Evolutionary conservation across 2,113 vertebrate genomes (phyloP).

Genomic region (Jaculus jaculus): DNA sequence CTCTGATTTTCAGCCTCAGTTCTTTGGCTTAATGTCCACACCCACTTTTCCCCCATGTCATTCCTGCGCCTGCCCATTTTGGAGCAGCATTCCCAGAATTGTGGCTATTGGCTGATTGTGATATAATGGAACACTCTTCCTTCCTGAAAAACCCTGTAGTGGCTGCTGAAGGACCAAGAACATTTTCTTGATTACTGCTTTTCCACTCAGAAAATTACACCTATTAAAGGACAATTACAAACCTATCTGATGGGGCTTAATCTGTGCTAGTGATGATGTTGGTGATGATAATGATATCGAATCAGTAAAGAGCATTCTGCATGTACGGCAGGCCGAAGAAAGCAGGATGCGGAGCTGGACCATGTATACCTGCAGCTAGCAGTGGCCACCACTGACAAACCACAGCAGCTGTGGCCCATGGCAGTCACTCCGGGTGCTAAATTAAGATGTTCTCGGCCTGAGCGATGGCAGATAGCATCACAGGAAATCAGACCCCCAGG

Average conservation of each 20-base stretch:
- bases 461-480: neutral
- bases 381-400: slow-evolving; percentile 17
- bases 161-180: neutral
- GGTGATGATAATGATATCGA: neutral
- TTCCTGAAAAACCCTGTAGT: neutral
- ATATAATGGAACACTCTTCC: neutral
- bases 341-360: neutral
- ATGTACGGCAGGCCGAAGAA: neutral
- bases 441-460: slow-evolving; percentile 57
- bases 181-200: slow-evolving; percentile 39
- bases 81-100: neutral
- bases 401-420: neutral
- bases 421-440: slow-evolving; percentile 48
- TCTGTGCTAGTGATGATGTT: neutral
- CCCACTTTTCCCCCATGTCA: neutral
- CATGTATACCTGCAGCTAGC: neutral
- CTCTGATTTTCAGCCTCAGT: neutral
- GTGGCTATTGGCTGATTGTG: neutral
- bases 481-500: slow-evolving; percentile 65
- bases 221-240: slow-evolving; percentile 37
- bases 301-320: neutral
- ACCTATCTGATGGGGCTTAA: neutral
- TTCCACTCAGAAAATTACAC: slow-evolving; percentile 52
- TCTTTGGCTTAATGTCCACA: neutral
- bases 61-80: neutral